phyloP scores from a whole-genome alignment of 2,113 vertebrate genomes.

The Strix aluco region DNA sequence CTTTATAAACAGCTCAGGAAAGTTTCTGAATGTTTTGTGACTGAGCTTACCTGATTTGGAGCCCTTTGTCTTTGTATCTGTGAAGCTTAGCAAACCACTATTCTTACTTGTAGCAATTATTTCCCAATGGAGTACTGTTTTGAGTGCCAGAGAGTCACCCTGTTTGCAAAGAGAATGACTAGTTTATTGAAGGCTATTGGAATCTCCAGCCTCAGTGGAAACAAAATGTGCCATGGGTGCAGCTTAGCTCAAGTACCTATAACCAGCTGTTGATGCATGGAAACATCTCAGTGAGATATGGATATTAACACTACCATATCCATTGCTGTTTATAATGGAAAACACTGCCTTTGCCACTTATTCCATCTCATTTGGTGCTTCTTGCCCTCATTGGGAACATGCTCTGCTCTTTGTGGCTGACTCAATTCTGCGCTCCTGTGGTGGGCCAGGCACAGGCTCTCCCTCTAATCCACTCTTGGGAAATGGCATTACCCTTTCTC shows the following conservation, averaged over 20 bases:
- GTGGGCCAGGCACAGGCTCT: background rate
- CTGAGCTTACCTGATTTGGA: background rate
- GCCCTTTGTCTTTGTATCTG: background rate
- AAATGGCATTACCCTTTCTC: background rate
- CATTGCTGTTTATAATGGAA: rapidly evolving
- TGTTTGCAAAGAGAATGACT: background rate
- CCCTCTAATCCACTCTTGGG: background rate
- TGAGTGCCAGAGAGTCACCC: background rate
- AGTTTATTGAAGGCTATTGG: background rate
- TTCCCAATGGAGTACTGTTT: background rate
- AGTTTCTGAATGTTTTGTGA: background rate
- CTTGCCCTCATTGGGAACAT: background rate
- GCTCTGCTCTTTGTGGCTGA: background rate
- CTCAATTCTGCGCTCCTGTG: background rate
- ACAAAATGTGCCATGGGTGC: background rate
- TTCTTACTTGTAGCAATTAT: background rate
- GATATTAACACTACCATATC: background rate
- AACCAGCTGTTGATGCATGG: background rate
- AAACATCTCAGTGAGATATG: background rate
- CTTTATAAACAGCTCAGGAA: background rate
- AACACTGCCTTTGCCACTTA: background rate
- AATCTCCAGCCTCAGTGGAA: background rate
- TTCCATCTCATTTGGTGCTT: background rate
- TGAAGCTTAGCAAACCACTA: background rate
- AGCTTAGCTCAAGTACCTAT: background rate